Evolutionary conservation across 1,140 invertebrate species (phyloP), one percentile per base, ranked within the genome.

Genomic region (Habropoda laboriosa): DNA sequence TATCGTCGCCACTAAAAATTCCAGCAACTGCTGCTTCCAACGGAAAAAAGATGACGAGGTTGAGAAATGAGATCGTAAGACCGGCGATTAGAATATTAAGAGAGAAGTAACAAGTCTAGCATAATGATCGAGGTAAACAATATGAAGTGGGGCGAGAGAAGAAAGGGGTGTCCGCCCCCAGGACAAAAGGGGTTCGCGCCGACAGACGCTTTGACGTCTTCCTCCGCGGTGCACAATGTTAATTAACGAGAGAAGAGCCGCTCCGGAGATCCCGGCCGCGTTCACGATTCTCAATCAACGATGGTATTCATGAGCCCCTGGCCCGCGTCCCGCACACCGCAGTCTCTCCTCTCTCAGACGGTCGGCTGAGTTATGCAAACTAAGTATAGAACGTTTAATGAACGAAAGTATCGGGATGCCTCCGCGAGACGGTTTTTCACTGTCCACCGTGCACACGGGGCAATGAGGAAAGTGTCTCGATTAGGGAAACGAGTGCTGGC

Each of bases 251-350:
- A 89, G 85, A 76, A 83, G 82, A 82, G 45, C 40, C 57, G 49
- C 57, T 49, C 16, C 73, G 73, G 80, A 82, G 83, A 88, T 87
- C 86, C 85, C 74, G 87, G 82, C 86, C 73, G 82, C 73, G 85
- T 80, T 71, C 81, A 67, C 79, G 81, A 89, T 86, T 86, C 88
- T 90, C 89, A 91, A 91, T 92, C 90, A 91, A 91, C 87, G 86
- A 72, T 74, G 87, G 85, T 86, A 90, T 91, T 90, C 91, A 88
- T 81, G 80, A 79, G 79, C 73, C 80, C 49, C 76, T 77, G 55
- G 1, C 74, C 68, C 6, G 67, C 81, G 72, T 80, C 38, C 70
- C 73, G 78, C 78, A 42, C 60, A 53, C 63, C 77, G 35, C 49
- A n/a, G n/a, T n/a, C n/a, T n/a, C n/a, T n/a, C n/a, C n/a, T n/a